These are phyloP conservation scores for Motacilla alba DNA, from an alignment of 2,113 vertebrate genomes.

Conservation along the genomic window DNA sequence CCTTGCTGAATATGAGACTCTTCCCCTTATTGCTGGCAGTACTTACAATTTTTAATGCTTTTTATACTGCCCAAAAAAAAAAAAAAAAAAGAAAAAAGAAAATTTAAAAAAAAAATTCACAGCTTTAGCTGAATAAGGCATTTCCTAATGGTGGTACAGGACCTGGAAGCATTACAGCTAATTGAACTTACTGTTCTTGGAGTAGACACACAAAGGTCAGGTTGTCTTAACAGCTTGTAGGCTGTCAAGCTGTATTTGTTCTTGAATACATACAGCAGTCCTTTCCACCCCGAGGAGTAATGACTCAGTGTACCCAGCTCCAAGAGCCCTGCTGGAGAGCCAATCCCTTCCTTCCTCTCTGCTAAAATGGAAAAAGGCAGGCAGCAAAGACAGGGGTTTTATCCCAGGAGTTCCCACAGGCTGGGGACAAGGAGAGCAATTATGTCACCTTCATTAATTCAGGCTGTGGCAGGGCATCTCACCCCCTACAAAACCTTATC, in stretches of 20 bases:
- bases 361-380: neutral
- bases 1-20: neutral
- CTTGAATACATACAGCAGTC: neutral
- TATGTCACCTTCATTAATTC: neutral
- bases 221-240: slow-evolving; percentile 37
- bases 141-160: slow-evolving; percentile 22
- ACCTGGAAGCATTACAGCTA: slow-evolving; percentile 25
- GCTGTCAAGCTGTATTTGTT: slow-evolving; percentile 28
- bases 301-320: neutral
- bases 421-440: neutral
- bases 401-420: neutral
- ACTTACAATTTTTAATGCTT: neutral
- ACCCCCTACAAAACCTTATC: neutral
- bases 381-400: neutral
- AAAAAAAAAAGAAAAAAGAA: neutral
- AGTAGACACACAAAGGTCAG: slow-evolving; percentile 38
- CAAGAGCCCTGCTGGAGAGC: neutral
- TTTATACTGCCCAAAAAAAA: neutral
- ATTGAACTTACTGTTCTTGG: slow-evolving; percentile 29
- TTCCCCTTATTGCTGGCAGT: neutral
- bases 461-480: neutral
- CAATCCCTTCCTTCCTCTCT: neutral
- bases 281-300: slow-evolving; percentile 1
- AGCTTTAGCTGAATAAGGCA: slow-evolving; percentile 33
- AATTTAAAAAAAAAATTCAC: neutral